Evolutionary conservation across 2,113 vertebrate species (phyloP).

Genomic region (Saimiri boliviensis): DNA sequence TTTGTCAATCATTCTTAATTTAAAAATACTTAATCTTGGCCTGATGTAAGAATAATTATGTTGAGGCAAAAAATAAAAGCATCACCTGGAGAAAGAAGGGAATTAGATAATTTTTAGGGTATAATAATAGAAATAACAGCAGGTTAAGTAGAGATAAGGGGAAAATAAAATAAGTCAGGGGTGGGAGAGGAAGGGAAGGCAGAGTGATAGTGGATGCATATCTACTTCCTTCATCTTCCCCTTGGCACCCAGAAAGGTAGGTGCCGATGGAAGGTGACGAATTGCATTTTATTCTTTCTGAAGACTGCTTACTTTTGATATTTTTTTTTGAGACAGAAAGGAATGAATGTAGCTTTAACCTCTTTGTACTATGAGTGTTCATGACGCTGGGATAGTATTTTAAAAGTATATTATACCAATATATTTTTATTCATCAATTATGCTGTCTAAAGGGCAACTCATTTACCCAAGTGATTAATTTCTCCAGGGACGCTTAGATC

Average conservation of each 20-base stretch:
- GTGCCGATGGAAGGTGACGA: too few species aligned
- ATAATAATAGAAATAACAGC: not conserved
- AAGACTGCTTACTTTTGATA: not conserved
- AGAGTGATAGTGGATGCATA: not conserved
- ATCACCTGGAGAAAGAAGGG: not conserved
- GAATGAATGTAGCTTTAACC: not conserved
- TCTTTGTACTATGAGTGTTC: not conserved
- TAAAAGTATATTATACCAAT: not conserved
- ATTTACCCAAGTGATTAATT: not conserved
- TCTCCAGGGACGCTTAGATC: not conserved
- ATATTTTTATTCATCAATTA: slow-evolving; percentile 3
- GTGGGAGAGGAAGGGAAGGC: not conserved
- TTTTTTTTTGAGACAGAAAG: not conserved
- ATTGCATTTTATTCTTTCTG: not conserved
- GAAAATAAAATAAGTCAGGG: not conserved
- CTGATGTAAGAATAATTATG: not conserved
- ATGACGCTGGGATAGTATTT: not conserved
- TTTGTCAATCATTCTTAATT: not conserved
- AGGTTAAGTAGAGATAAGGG: not conserved
- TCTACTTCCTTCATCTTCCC: not conserved
- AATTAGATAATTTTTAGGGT: not conserved
- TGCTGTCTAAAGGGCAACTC: not conserved
- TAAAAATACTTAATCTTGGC: not conserved
- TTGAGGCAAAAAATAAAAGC: not conserved
- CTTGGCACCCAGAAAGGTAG: not conserved